A percentile compares a stretch with the other conserved stretches of the same genome.
phyloP scores from a whole-genome alignment of 2,888 invertebrate species.

The Alentia gelatinosa region DNA sequence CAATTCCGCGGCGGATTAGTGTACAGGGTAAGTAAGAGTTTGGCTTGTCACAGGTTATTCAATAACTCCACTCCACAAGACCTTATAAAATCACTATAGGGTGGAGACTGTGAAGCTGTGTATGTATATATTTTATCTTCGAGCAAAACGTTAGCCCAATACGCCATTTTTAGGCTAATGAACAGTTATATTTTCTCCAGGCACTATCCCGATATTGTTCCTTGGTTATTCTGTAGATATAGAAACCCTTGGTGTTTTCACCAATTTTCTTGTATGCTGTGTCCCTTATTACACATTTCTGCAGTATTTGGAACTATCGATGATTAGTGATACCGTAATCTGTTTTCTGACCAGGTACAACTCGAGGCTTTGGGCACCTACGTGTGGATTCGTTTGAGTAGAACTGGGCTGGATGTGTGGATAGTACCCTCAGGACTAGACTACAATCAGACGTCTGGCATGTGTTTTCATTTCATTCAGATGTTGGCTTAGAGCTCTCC shows the following conservation, averaged over 20 bases:
- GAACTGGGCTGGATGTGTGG: constrained; percentile 52
- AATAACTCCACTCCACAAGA: not conserved
- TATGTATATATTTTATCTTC: not conserved
- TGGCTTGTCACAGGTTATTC: no score
- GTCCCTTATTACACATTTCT: no score
- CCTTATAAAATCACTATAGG: not conserved
- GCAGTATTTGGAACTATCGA: no score
- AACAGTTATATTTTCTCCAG: no score
- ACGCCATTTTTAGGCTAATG: not conserved
- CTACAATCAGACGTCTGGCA: constrained; percentile 41
- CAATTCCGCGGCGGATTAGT: constrained; percentile 66
- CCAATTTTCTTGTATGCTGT: no score
- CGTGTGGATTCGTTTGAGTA: not conserved
- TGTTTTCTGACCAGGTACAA: not conserved
- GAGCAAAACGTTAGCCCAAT: not conserved
- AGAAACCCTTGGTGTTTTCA: no score
- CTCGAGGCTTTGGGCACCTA: not conserved
- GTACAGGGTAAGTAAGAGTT: constrained; percentile 58
- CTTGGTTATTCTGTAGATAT: no score
- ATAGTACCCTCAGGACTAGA: constrained; percentile 49
- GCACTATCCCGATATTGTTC: no score
- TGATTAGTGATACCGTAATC: no score
- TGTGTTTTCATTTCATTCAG: no score
- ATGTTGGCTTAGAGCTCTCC: no score
- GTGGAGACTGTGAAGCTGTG: no score